Conservation (phyloP, 2,888 invertebrate genomes). For the Oxystoma pomonae region DNA sequence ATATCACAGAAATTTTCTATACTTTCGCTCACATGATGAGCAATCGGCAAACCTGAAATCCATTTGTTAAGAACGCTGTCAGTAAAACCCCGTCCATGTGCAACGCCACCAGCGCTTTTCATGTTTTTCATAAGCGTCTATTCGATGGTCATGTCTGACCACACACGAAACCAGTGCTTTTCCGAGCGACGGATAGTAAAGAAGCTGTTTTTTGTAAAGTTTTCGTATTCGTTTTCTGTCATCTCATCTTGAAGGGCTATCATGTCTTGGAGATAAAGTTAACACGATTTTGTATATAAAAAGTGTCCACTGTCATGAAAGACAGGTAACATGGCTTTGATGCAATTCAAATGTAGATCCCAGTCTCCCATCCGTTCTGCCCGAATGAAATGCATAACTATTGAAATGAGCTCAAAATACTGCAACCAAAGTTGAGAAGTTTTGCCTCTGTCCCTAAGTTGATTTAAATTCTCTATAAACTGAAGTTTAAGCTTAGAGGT, state of each 20-base stretch:
- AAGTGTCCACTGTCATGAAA: constrained; percentile 10
- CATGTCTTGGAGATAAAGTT: constrained; percentile 6
- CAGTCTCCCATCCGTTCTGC: constrained; percentile 11
- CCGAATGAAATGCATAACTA: constrained; percentile 10
- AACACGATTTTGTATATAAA: constrained; percentile 6
- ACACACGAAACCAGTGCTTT: neutral
- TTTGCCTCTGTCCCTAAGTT: neutral
- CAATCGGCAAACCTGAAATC: constrained; percentile 8
- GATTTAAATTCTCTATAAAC: neutral
- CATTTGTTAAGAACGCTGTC: neutral
- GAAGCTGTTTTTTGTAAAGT: neutral
- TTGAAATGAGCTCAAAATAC: too few relatives aligned
- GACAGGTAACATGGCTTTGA: constrained; percentile 10
- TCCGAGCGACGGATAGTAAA: neutral
- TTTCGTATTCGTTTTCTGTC: neutral
- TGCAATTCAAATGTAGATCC: constrained; percentile 9
- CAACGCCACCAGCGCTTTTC: neutral
- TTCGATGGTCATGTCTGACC: too few relatives aligned
- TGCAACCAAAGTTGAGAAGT: neutral
- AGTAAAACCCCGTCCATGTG: neutral
- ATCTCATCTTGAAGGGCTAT: neutral
- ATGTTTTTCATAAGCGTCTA: neutral
- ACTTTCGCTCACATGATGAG: constrained; percentile 8
- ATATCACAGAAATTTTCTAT: constrained; percentile 9
- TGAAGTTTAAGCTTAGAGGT: neutral